A percentile compares a stretch with the other conserved stretches of the same genome.
Conservation (phyloP, 2,797 vertebrate species). For the Eospalax fontanierii region DNA sequence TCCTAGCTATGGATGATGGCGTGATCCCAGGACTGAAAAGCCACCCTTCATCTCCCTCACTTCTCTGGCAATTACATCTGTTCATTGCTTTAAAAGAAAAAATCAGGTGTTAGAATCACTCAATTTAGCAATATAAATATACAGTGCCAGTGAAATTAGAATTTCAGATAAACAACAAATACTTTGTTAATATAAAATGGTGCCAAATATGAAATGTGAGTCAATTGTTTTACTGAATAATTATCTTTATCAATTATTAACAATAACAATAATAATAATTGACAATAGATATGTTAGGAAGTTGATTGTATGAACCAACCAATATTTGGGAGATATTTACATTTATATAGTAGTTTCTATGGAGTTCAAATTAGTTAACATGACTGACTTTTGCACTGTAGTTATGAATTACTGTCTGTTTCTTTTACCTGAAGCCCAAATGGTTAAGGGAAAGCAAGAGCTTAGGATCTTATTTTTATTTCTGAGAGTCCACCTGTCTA, state of each 20-base stretch:
- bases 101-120: neutral
- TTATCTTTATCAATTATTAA: neutral
- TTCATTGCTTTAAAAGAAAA: neutral
- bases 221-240: neutral
- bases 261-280: neutral
- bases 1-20: neutral
- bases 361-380: neutral
- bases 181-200: neutral
- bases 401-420: neutral
- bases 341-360: neutral
- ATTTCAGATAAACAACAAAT: conserved; percentile 8
- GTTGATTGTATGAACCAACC: neutral
- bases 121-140: neutral
- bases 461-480: neutral
- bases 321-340: neutral
- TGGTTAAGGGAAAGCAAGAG: neutral
- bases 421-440: neutral
- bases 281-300: neutral
- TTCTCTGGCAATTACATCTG: neutral
- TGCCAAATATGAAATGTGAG: neutral
- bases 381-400: neutral
- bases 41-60: neutral
- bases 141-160: neutral
- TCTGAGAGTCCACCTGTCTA: neutral
- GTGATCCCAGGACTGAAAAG: neutral